Percentiles rank a stretch among this genome's conserved stretches.
Conservation (phyloP, 2,113 vertebrate genomes). For the Melanerpes aurifrons region DNA sequence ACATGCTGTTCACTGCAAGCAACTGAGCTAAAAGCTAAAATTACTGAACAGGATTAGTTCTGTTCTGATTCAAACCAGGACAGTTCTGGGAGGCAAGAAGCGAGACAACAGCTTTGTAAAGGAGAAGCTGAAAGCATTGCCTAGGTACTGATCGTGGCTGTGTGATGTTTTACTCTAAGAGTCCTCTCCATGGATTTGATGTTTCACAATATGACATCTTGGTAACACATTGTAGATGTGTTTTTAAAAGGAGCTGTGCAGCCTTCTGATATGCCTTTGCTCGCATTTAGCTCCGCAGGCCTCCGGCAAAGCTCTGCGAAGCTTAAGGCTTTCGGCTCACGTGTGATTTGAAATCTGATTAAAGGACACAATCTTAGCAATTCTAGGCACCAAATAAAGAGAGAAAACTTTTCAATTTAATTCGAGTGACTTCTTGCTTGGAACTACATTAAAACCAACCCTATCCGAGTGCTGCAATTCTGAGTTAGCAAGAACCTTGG, state of each 20-base stretch:
- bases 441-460: conserved; percentile 10
- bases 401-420: conserved; percentile 16
- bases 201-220: conserved; percentile 23
- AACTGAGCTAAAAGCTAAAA: too few species aligned
- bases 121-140: not conserved
- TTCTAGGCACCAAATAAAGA: not conserved
- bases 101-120: conserved; percentile 7
- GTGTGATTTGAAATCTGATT: conserved; percentile 34
- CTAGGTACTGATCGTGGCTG: not conserved
- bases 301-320: conserved; percentile 38
- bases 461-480: not conserved
- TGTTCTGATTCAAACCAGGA: too few species aligned
- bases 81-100: not conserved
- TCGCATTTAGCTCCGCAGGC: not conserved
- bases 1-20: too few species aligned
- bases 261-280: not conserved
- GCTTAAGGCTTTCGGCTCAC: not conserved
- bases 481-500: conserved; percentile 29
- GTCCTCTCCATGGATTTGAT: conserved; percentile 21
- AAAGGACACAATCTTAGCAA: conserved; percentile 27
- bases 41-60: too few species aligned
- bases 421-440: conserved; percentile 30
- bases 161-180: conserved; percentile 5
- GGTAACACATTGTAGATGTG: not conserved
- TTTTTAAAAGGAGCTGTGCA: conserved; percentile 10